Evolutionary conservation across 2,888 invertebrate species (phyloP), one percentile per base, ranked within the genome.

Genomic region (Caenorhabditis panamensis): DNA sequence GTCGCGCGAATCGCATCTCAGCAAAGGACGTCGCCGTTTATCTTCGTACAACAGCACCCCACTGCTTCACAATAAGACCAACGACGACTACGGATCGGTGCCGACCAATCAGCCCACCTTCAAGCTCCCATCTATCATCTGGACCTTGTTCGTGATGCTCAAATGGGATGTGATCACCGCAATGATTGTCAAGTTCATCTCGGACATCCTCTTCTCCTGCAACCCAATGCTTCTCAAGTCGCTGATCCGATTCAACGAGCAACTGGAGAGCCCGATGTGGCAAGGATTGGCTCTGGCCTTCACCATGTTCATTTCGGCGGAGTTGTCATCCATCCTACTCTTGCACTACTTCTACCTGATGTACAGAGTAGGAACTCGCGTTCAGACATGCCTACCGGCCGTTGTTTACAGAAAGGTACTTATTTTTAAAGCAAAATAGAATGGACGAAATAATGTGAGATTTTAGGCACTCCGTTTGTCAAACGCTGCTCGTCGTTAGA

Each of bases 401-500:
- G 89, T 89, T n/a, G 89, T 90, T 18, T 90, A 90, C 76, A 83
- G 82, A 51, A 90, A 93, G 92, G 91, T 88, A 49, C n/a, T n/a
- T n/a, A n/a, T n/a, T n/a, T n/a, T n/a, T n/a, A n/a, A n/a, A n/a
- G n/a, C n/a, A n/a, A n/a, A n/a, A n/a, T n/a, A n/a, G n/a, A n/a
- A n/a, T n/a, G n/a, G n/a, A n/a, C n/a, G n/a, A n/a, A n/a, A n/a
- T n/a, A n/a, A n/a, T n/a, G 2, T 6, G 11, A 6, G 13, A 18
- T 53, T 79, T 44, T 37, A 88, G 86, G 88, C 93, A 18, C 88
- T 93, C 36, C 89, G 88, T 47, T 83, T 93, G 63, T 92, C 92
- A 20, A 92, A 90, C 82, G 83, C 92, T 20, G 92, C 93, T 5
- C 89, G 92, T 41, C 90, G 91, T 36, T 89, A 91, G 26, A 92